These are phyloP conservation scores for Sebastes ruberrimus DNA, from an alignment of 2,797 vertebrate species.

Conservation along the genomic window DNA sequence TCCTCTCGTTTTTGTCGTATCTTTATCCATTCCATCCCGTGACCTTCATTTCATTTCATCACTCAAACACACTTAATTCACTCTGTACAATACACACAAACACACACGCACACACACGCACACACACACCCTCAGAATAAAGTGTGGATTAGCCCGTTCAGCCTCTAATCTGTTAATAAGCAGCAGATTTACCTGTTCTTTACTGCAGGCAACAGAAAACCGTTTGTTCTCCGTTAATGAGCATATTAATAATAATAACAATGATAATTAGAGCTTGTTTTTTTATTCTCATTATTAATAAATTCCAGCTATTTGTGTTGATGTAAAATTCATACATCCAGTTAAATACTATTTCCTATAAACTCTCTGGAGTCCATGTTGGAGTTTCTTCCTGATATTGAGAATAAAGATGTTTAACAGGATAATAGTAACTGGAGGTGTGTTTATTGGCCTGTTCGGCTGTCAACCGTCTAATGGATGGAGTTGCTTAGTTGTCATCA, in stretches of 20 bases:
- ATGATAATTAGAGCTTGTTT: neutral
- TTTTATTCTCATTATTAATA: neutral
- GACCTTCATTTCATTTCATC: neutral
- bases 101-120: neutral
- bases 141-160: slow-evolving; percentile 27
- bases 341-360: too few species aligned
- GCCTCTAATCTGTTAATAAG: slow-evolving; percentile 5
- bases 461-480: too few species aligned
- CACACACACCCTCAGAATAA: neutral
- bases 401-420: too few species aligned
- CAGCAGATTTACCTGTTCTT: slow-evolving; percentile 13
- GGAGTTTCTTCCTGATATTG: too few species aligned
- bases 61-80: neutral
- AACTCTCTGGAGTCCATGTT: neutral
- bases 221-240: slow-evolving; percentile 1
- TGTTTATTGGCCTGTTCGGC: too few species aligned
- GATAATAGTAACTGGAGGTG: too few species aligned
- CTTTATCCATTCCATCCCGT: neutral
- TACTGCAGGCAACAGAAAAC: neutral
- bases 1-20: neutral
- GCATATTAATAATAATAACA: neutral
- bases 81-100: neutral
- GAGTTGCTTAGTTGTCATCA: too few species aligned
- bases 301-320: neutral
- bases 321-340: neutral